Conservation (phyloP, 2,797 vertebrate genomes). For the Galagoides demidoff region DNA sequence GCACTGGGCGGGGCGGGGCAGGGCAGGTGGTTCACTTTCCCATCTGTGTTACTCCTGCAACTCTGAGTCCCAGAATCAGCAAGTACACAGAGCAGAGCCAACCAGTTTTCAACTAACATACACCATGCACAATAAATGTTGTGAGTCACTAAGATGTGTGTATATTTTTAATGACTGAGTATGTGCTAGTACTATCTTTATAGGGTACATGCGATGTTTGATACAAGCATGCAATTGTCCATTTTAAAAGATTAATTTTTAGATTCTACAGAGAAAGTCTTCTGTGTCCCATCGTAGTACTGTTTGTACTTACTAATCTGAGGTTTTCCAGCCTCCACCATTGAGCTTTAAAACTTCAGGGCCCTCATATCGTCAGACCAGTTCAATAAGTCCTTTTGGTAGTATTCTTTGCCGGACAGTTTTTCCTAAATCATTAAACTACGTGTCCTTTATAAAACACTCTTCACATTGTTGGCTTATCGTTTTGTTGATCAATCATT, state of each 20-base stretch:
- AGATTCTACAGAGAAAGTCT: too few relatives aligned
- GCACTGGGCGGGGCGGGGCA: fast-evolving
- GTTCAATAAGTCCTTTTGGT: not conserved
- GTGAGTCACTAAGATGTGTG: not conserved
- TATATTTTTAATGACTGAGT: not conserved
- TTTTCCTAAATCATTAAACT: not conserved
- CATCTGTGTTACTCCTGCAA: not conserved
- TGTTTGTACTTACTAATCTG: not conserved
- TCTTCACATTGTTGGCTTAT: not conserved
- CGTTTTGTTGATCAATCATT: not conserved
- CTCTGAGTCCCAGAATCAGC: not conserved
- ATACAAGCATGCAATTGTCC: too few relatives aligned
- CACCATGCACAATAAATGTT: not conserved
- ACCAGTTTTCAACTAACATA: not conserved
- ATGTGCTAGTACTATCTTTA: too few relatives aligned
- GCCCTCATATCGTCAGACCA: not conserved
- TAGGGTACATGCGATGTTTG: too few relatives aligned
- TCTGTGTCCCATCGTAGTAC: not conserved
- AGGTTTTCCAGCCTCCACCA: not conserved
- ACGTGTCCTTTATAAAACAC: not conserved
- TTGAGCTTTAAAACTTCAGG: not conserved
- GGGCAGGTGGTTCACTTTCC: not conserved
- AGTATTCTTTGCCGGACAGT: not conserved
- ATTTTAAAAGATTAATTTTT: too few relatives aligned
- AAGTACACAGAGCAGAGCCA: not conserved